Base-by-base conservation (phyloP, 1,140 invertebrate genomes). In the Phocides pigmalion region DNA sequence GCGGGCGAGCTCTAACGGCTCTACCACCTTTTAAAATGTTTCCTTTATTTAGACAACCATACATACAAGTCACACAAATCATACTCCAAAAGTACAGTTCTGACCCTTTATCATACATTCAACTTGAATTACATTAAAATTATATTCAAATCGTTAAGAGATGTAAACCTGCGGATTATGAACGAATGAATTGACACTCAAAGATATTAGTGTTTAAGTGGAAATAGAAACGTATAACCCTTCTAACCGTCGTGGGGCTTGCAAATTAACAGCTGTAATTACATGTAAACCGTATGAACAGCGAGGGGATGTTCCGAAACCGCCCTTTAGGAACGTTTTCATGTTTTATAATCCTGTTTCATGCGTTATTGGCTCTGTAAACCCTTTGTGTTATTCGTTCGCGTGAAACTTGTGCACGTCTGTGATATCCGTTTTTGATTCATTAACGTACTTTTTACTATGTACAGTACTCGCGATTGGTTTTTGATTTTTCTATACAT, bases 281-380 rank as follows among this genome's bases (percentile, higher is more conserved):
- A 83, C 82, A 81, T 66, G 76, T 79, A 82, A 73, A 71, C 64
- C 68, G 71, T 37, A 54, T 53, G 54, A 66, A 62, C 64, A 56
- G 59, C 56, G 73, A 68, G 73, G 74, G 76, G 74, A 64, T 64
- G 64, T 64, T 53, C 47, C 58, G 37, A 73, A 79, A 74, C 68
- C 72, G 76, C 82, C 83, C 87, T 84, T 90, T 87, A 81, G 68
- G 75, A 75, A 74, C 81, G 79, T 88, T 87, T 90, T 86, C 85
- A 90, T 87, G 87, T 90, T 88, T 87, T 87, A 86, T 89, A 90
- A 90, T 90, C 88, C 79, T 81, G 86, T 90, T 90, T 84, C 84
- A 90, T 89, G 88, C 87, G 81, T 90, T 90, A 90, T 90, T 90
- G 87, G 81, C 76, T 56, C 59, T 66, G 54, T 73, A 72, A 79